Conservation (phyloP, 2,888 invertebrate genomes). For the Hydraecia micacea region DNA sequence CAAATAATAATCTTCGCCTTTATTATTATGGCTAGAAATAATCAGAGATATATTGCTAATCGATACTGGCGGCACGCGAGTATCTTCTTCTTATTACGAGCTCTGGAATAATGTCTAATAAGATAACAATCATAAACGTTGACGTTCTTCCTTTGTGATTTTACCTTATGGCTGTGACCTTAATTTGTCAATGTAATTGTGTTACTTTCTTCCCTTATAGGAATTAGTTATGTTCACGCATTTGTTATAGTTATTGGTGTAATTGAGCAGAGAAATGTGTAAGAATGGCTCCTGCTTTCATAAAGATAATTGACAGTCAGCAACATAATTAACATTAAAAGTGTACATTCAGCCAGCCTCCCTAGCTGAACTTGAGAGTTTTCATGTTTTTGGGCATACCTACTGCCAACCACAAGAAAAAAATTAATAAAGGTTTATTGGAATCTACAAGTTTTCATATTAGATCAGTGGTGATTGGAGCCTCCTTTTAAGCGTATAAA, state of each 20-base stretch:
- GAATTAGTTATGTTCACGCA: background rate
- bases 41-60: constrained; percentile 19
- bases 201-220: background rate
- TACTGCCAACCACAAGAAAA: background rate
- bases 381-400: background rate
- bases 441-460: too few relatives aligned
- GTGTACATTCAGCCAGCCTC: background rate
- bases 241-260: background rate
- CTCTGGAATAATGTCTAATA: constrained; percentile 16
- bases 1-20: constrained; percentile 17
- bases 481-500: too few relatives aligned
- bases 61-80: background rate
- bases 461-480: too few relatives aligned
- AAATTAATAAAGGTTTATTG: too few relatives aligned
- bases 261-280: background rate
- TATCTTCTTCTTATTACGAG: constrained; percentile 14
- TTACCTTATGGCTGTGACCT: background rate
- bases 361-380: background rate
- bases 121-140: constrained; percentile 25
- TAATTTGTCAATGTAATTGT: constrained; percentile 22
- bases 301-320: background rate
- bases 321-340: background rate
- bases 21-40: constrained; percentile 24
- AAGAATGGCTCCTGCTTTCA: background rate
- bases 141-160: constrained; percentile 6